Base-by-base conservation (phyloP, 2,797 vertebrate species). In the Sebastes diaconus region DNA sequence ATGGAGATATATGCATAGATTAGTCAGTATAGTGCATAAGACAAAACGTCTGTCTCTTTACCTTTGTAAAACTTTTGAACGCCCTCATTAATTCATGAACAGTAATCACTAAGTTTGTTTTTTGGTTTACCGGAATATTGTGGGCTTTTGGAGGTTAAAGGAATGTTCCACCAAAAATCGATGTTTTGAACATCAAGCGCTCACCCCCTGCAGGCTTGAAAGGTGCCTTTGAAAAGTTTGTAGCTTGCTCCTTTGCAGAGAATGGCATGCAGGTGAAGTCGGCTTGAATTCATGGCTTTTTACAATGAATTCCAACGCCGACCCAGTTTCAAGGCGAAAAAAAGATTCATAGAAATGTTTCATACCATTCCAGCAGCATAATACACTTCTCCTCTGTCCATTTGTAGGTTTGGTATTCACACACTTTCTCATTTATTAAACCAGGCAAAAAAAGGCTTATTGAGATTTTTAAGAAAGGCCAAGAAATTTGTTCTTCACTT, bases 161-260 rank as follows among this genome's bases (percentile, higher is more conserved):
- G 22, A 73, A 58, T 4, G 11, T 6, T 75, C 13, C 25, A 32
- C 58, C 42, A 24, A 74, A 73, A 65, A 34, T 4, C 20, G 39
- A 3, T 63, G 24, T 50, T 78, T 54, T 83, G 24, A 59, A 79
- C 80, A 69, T 74, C 54, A 84, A 74, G 81, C 12, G 13, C n/a
- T 82, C 18, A 2, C 39, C 64, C 11, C 58, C 71, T 42, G 27
- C 68, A 73, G 60, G 24, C 24, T 65, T 80, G 11, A 65, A 84
- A 85, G 65, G 59, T 55, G 61, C 22, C 73, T 83, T 34, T 77
- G 69, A 54, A 81, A 78, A 65, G 72, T 81, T 81, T 80, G 55
- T 39, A 63, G 25, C 25, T 60, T 69, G 14, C 55, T 72, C 52
- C 57, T 71, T 73, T 70, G 69, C 46, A 32, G 79, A 39, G 46